These are phyloP conservation scores for Aphodius granarius DNA, from an alignment of 2,888 invertebrate genomes.

Conservation along the genomic window DNA sequence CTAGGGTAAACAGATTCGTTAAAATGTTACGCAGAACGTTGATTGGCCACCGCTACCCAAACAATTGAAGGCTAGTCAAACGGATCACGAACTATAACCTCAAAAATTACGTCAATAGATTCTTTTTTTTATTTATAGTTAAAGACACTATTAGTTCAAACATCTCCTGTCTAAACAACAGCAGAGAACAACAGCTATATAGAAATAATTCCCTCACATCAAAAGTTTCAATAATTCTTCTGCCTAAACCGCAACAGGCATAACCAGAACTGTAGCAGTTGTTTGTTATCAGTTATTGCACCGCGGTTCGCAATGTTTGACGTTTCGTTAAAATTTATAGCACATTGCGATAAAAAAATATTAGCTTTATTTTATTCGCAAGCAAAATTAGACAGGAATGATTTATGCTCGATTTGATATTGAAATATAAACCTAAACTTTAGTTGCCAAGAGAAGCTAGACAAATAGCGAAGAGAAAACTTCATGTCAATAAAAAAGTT, in stretches of 20 bases:
- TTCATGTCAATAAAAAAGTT: not conserved
- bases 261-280: no score
- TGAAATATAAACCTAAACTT: no score
- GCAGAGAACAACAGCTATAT: no score
- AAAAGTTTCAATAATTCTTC: not conserved
- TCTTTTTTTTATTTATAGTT: not conserved
- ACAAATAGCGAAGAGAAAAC: not conserved
- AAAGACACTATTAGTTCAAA: not conserved
- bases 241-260: no score
- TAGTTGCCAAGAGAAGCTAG: no score
- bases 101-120: not conserved
- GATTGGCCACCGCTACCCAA: not conserved
- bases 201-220: not conserved
- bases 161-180: not conserved
- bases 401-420: not conserved
- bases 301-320: not conserved
- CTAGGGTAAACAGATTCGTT: not conserved
- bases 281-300: not conserved
- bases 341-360: not conserved
- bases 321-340: not conserved
- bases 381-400: not conserved
- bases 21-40: not conserved
- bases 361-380: not conserved
- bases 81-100: not conserved
- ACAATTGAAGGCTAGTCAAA: not conserved